Percentiles rank a stretch among this genome's conserved stretches.
These are phyloP conservation scores for Gnatocerus cornutus DNA, from an alignment of 2,888 invertebrate species.

Conservation along the genomic window DNA sequence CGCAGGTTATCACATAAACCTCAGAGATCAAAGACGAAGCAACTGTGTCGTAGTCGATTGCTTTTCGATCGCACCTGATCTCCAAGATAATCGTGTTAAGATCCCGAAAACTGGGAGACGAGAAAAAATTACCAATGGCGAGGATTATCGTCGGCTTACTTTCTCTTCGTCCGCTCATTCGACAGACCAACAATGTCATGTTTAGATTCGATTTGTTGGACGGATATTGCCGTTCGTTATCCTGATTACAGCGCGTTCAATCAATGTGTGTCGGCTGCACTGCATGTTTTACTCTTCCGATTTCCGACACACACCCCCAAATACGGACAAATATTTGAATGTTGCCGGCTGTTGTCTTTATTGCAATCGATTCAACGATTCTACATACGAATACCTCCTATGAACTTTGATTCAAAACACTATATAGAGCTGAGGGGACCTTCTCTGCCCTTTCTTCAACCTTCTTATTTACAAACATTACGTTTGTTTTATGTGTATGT, in stretches of 20 bases:
- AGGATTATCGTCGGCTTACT: constrained; percentile 38
- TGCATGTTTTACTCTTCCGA: constrained; percentile 48
- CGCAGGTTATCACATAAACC: constrained; percentile 33
- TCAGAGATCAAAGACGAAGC: constrained; percentile 39
- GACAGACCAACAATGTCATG: constrained; percentile 53
- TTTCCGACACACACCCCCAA: constrained; percentile 25
- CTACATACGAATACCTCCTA: constrained; percentile 34
- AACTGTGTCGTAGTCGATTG: constrained; percentile 36
- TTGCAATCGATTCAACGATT: constrained; percentile 44
- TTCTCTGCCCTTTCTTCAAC: no score
- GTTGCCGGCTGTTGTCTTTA: constrained; percentile 44
- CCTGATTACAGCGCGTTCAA: constrained; percentile 65
- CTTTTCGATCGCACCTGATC: constrained; percentile 49
- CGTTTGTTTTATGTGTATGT: no score
- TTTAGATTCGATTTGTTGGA: constrained; percentile 67
- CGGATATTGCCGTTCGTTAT: constrained; percentile 68
- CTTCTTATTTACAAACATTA: no score
- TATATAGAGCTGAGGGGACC: no score
- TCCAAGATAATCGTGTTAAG: constrained; percentile 41
- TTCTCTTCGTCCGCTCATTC: constrained; percentile 40
- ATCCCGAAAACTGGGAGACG: constrained; percentile 33
- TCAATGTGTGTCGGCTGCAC: constrained; percentile 54
- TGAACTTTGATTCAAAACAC: constrained; percentile 1
- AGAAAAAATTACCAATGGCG: constrained; percentile 39
- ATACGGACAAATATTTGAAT: constrained; percentile 43